Conservation (phyloP, 2,797 vertebrate species). For the Serranus cabrilla region DNA sequence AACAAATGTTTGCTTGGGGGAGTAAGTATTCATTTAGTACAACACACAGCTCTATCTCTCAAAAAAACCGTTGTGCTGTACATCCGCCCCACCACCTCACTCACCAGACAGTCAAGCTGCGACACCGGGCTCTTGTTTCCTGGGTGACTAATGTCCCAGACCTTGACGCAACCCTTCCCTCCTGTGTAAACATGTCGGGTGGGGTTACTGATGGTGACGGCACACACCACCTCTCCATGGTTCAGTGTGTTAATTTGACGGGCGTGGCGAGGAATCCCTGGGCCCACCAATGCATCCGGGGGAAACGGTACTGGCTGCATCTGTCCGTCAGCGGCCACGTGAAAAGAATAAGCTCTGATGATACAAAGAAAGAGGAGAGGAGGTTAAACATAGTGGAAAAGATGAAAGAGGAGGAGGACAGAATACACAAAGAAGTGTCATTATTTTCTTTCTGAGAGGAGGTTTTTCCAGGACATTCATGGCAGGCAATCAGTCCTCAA, state of each 20-base stretch:
- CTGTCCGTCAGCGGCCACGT: constrained; percentile 89
- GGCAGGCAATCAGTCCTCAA: constrained; percentile 7
- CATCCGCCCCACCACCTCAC: constrained; percentile 40
- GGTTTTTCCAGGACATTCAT: constrained; percentile 8
- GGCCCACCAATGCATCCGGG: constrained; percentile 88
- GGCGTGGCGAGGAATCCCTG: constrained; percentile 89
- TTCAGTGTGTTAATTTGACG: constrained; percentile 91
- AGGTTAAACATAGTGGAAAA: background rate
- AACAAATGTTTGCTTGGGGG: too few species aligned
- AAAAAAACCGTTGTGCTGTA: background rate
- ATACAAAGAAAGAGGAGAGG: background rate
- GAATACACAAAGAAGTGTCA: background rate
- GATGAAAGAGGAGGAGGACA: background rate
- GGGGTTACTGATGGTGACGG: constrained; percentile 98
- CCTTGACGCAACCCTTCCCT: constrained; percentile 97
- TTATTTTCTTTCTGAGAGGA: background rate
- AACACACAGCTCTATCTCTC: background rate
- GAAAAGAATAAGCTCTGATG: constrained; percentile 88
- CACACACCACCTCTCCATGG: constrained; percentile 92
- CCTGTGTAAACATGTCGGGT: constrained; percentile 97
- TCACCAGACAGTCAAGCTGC: constrained; percentile 97
- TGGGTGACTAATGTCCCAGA: constrained; percentile 98
- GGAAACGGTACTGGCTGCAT: constrained; percentile 91
- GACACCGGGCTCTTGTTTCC: constrained; percentile 98
- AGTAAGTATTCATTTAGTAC: background rate